Percentiles rank a stretch among this genome's conserved stretches.
Evolutionary conservation across 2,113 vertebrate species (phyloP).

Genomic region (Danio rerio): DNA sequence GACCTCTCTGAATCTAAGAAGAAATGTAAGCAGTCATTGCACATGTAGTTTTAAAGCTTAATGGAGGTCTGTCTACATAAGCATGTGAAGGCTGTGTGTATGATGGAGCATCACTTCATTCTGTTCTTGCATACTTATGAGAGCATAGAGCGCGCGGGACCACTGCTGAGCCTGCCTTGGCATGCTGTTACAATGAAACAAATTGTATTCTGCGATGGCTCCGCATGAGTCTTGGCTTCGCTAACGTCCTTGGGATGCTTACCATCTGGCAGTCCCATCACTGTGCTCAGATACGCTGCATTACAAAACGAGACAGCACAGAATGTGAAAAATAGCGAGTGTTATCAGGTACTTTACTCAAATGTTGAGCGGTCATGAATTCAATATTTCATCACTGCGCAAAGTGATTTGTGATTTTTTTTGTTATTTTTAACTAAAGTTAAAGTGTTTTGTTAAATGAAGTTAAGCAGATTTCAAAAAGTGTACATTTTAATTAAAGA

Average conservation of each 20-base stretch:
- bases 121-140: conserved; percentile 53
- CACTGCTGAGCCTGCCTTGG: conserved; percentile 57
- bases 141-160: conserved; percentile 48
- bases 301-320: conserved; percentile 40
- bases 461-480: no score
- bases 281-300: conserved; percentile 49
- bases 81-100: conserved; percentile 46
- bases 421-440: neutral
- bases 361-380: neutral
- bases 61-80: neutral
- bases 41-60: neutral
- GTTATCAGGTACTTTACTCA: neutral
- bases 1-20: neutral
- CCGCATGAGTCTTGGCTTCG: conserved; percentile 59
- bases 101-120: conserved; percentile 50
- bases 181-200: conserved; percentile 58
- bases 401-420: neutral
- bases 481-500: no score
- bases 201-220: conserved; percentile 62
- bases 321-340: conserved; percentile 10
- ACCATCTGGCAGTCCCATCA: conserved; percentile 61
- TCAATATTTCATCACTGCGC: neutral
- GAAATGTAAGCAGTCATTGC: conserved; percentile 38
- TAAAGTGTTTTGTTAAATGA: neutral
- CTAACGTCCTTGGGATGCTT: conserved; percentile 58